Evolutionary conservation across 2,888 invertebrate species (phyloP).

Genomic region (Ganaspis brasiliensis): DNA sequence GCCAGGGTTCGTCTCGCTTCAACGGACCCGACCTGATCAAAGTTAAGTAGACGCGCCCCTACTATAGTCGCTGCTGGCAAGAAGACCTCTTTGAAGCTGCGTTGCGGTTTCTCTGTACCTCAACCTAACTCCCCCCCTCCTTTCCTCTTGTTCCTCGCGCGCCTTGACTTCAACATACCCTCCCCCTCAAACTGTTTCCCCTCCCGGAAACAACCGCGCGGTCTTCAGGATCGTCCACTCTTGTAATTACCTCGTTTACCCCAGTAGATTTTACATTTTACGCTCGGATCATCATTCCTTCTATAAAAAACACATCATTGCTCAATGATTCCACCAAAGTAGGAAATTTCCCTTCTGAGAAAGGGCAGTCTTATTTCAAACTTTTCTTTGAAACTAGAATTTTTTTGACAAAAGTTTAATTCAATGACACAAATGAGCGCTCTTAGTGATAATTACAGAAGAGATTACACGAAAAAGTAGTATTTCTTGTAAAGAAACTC

Average conservation of each 20-base stretch:
- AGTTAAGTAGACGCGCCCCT: constrained; percentile 77
- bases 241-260: constrained; percentile 59
- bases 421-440: no score
- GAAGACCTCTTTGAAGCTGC: constrained; percentile 73
- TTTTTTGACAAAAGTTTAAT: no score
- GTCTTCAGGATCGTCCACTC: constrained; percentile 31
- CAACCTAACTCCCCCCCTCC: constrained; percentile 60
- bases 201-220: constrained; percentile 25
- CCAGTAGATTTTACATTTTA: constrained; percentile 45
- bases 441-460: no score
- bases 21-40: constrained; percentile 78
- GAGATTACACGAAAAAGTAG: no score
- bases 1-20: constrained; percentile 73
- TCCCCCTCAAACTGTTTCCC: constrained; percentile 20
- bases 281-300: constrained; percentile 7
- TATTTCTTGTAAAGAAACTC: no score
- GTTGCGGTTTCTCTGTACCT: constrained; percentile 76
- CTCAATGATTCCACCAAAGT: background rate
- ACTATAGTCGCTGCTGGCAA: constrained; percentile 57
- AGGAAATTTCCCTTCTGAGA: background rate
- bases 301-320: background rate
- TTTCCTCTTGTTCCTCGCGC: constrained; percentile 52
- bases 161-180: constrained; percentile 48
- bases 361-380: background rate
- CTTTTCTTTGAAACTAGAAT: no score